A percentile compares a stretch with the other conserved stretches of the same genome.
These are phyloP conservation scores for Diarsia rubi DNA, from an alignment of 2,888 invertebrate genomes.

Conservation along the genomic window DNA sequence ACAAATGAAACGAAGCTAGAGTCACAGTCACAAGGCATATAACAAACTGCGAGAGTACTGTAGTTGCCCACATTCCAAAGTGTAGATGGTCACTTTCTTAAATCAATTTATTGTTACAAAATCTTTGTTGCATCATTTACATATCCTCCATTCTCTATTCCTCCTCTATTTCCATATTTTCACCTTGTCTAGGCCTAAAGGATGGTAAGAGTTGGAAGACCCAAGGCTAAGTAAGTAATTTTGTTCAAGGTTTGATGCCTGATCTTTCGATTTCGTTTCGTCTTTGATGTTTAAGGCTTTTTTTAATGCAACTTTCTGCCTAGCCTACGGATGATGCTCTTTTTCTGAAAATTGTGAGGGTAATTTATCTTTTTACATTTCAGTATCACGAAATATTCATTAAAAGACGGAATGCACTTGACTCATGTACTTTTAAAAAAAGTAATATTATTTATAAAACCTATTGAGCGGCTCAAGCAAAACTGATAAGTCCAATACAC, in stretches of 20 bases:
- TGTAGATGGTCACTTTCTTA: no score
- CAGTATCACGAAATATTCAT: not conserved
- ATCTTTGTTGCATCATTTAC: no score
- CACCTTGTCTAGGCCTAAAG: not conserved
- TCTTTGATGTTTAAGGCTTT: not conserved
- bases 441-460: not conserved
- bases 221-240: not conserved
- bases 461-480: not conserved
- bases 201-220: not conserved
- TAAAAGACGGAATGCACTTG: not conserved
- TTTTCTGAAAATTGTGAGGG: not conserved
- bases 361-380: not conserved
- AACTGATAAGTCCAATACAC: not conserved
- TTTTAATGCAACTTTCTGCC: not conserved
- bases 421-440: not conserved
- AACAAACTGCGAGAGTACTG: no score
- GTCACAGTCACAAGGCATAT: no score
- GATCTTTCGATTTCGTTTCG: not conserved
- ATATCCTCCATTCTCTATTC: no score
- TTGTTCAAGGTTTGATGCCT: not conserved
- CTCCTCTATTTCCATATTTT: no score
- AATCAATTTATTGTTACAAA: no score
- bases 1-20: no score
- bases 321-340: not conserved
- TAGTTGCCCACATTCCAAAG: no score